Evolutionary conservation across 92 coral and sea anemone genomes (phyloP).

Genomic region (Ricordea florida): DNA sequence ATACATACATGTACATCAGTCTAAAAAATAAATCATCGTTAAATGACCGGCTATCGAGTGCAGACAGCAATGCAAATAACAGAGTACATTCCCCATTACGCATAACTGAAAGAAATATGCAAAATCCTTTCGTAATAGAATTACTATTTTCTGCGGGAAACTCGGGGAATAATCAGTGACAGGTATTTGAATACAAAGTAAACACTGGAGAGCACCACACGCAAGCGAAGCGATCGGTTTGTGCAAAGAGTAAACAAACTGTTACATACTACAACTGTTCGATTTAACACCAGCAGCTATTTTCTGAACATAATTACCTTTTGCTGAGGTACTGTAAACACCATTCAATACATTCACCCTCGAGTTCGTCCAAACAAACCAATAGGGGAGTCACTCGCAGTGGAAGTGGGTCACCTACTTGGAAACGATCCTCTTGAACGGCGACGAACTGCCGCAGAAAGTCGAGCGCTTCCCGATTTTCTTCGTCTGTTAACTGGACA

Average conservation of each 20-base stretch:
- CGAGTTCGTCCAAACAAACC: slow-evolving; percentile 66
- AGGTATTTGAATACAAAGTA: too few relatives aligned
- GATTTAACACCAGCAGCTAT: neutral
- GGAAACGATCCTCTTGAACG: slow-evolving; percentile 43
- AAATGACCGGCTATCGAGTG: too few relatives aligned
- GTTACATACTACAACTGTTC: neutral
- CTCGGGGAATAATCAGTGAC: too few relatives aligned
- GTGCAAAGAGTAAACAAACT: neutral
- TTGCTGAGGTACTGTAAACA: slow-evolving; percentile 71
- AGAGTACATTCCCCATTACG: too few relatives aligned
- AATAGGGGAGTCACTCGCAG: slow-evolving; percentile 56
- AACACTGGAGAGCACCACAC: too few relatives aligned
- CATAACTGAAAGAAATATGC: too few relatives aligned
- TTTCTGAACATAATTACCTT: slow-evolving; percentile 42
- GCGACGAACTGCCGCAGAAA: slow-evolving; percentile 69
- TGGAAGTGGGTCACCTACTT: slow-evolving; percentile 74
- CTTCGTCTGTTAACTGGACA: slow-evolving; percentile 75
- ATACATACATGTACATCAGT: too few relatives aligned
- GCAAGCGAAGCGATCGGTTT: neutral
- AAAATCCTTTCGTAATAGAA: too few relatives aligned
- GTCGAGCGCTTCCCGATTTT: slow-evolving; percentile 57
- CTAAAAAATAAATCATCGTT: too few relatives aligned
- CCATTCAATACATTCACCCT: slow-evolving; percentile 84
- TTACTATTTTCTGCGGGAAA: too few relatives aligned
- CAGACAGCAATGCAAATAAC: too few relatives aligned